Evolutionary conservation across 2,888 invertebrate species (phyloP), one percentile per base, ranked within the genome.

Genomic region (Psylliodes chrysocephalus): DNA sequence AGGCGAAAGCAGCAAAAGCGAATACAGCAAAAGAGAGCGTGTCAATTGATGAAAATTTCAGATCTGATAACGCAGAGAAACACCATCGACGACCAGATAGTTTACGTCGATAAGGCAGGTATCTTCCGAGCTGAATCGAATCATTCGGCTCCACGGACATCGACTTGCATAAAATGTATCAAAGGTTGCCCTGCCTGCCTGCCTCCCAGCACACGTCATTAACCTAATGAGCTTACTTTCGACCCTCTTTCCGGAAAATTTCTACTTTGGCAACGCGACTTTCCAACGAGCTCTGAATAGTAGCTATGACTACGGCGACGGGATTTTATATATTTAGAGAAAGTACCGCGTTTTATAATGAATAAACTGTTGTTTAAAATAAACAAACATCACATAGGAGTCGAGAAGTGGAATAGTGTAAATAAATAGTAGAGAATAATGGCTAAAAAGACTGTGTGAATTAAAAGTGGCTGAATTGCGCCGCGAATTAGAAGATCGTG

Each of bases 201-300:
- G n/a, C 69, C 67, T 64, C 66, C 71, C 71, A 74, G 73, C 74
- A 75, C 76, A 75, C 75, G 74, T 79, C 79, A 79, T 79, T 79
- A 79, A 76, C 71, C 73, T 79, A 79, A 79, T 79, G 78, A 79
- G 77, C 74, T 77, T 75, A 75, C 73, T 75, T n/a, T 71, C 72
- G 33, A 35, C 47, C 57, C 47, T 35, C 40, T 57, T 56, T 46
- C 44, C 15, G 47, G 18, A 47, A 47, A 25, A 42, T 56, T 56
- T 56, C 19, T 8, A 47, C 56, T 56, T 56, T 46, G 35, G 46
- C 22, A 25, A 57, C 33, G 22, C 10, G 7, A 33, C 22, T 47
- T 59, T 60, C 6, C 57, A 68, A 63, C 22, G 22, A n/a, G n/a
- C n/a, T n/a, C n/a, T n/a, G n/a, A 70, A 63, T 68, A 70, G 65